These are phyloP conservation scores for Drosophila setifemur DNA, from an alignment of 1,140 invertebrate genomes.

Conservation along the genomic window DNA sequence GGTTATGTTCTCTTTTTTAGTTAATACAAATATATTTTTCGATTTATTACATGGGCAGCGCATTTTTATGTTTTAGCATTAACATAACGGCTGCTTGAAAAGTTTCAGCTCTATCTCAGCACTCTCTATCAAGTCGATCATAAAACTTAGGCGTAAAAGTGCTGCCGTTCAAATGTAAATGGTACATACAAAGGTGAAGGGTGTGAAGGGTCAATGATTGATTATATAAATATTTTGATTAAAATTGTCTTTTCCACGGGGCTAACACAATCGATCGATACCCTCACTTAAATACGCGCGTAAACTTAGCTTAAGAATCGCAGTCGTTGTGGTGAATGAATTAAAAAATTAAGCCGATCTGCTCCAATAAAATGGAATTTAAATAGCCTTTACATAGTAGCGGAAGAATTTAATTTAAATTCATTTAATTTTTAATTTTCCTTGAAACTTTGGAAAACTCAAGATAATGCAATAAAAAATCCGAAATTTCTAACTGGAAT, in stretches of 20 bases:
- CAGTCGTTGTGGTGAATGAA: constrained; percentile 50
- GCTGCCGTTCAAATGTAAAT: constrained; percentile 41
- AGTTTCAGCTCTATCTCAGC: constrained; percentile 41
- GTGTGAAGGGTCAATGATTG: constrained; percentile 49
- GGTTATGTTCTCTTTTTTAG: constrained; percentile 54
- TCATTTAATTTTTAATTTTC: background rate
- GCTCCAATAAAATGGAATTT: background rate
- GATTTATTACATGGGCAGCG: constrained; percentile 63
- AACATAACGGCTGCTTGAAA: constrained; percentile 72
- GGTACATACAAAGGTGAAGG: constrained; percentile 52
- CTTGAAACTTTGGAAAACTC: too few relatives aligned
- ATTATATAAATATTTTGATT: constrained; percentile 64
- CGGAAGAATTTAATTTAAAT: too few relatives aligned
- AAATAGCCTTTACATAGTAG: too few relatives aligned
- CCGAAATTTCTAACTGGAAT: too few relatives aligned
- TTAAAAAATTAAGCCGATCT: constrained; percentile 13
- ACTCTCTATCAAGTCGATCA: constrained; percentile 35
- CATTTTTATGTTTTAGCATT: constrained; percentile 74
- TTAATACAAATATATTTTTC: constrained; percentile 78
- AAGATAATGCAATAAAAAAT: too few relatives aligned
- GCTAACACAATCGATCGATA: constrained; percentile 30
- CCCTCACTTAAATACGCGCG: constrained; percentile 36
- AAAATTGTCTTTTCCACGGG: constrained; percentile 50
- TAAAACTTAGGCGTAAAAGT: constrained; percentile 43
- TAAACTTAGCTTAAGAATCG: constrained; percentile 68